Conservation (phyloP, 2,888 invertebrate species). For the Thyatira batis region DNA sequence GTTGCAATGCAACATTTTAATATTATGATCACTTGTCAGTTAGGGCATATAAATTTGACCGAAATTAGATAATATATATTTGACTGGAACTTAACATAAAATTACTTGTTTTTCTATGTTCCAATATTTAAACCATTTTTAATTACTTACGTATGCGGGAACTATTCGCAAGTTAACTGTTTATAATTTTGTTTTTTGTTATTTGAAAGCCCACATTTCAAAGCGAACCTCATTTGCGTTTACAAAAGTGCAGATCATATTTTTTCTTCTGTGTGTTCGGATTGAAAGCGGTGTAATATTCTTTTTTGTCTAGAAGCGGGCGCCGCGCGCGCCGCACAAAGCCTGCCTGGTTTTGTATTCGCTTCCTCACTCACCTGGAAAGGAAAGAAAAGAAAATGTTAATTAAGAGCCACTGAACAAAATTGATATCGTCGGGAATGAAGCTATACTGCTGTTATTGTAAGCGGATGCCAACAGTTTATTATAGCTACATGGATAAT, state of each 20-base stretch:
- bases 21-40: too few species aligned
- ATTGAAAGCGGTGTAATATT: slow-evolving; percentile 78
- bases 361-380: slow-evolving; percentile 79
- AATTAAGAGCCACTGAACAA: slow-evolving; percentile 80
- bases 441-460: slow-evolving; percentile 63
- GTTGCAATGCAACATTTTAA: too few species aligned
- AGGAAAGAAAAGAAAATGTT: slow-evolving; percentile 81
- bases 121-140: too few species aligned
- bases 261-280: slow-evolving; percentile 72
- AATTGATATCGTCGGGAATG: slow-evolving; percentile 75
- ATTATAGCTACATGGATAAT: slow-evolving; percentile 32
- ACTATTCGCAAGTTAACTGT: background rate
- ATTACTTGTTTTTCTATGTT: too few species aligned
- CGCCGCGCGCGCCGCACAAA: slow-evolving; percentile 62
- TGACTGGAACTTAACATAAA: too few species aligned
- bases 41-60: too few species aligned
- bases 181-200: slow-evolving; percentile 27
- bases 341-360: slow-evolving; percentile 70
- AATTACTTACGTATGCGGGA: too few species aligned
- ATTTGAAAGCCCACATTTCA: slow-evolving; percentile 70
- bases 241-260: slow-evolving; percentile 78
- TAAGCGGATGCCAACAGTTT: slow-evolving; percentile 65
- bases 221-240: slow-evolving; percentile 77
- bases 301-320: slow-evolving; percentile 66
- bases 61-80: too few species aligned